Conservation (phyloP, 1,140 invertebrate species). For the Neoseiulus cucumeris region DNA sequence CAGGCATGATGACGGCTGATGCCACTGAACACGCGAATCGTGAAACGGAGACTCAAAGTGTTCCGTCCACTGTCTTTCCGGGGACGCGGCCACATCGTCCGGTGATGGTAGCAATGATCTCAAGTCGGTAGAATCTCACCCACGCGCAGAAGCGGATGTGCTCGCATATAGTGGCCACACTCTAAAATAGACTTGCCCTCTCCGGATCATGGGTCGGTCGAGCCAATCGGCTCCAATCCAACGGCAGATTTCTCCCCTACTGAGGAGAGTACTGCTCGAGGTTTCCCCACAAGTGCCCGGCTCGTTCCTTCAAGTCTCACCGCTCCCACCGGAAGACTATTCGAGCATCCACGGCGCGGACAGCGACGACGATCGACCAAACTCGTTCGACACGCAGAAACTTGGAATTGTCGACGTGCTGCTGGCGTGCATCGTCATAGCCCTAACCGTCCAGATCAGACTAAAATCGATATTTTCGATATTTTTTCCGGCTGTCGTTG, state of each 20-base stretch:
- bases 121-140: slow-evolving; percentile 71
- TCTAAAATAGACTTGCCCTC: slow-evolving; percentile 70
- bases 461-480: too few species aligned
- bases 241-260: slow-evolving; percentile 58
- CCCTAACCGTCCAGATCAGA: slow-evolving; percentile 65
- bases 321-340: slow-evolving; percentile 55
- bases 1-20: neutral
- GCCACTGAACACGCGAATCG: slow-evolving; percentile 58
- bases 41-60: slow-evolving; percentile 79
- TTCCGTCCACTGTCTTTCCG: slow-evolving; percentile 74
- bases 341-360: slow-evolving; percentile 35
- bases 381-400: slow-evolving; percentile 37
- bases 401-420: slow-evolving; percentile 57
- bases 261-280: slow-evolving; percentile 61
- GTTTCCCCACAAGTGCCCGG: slow-evolving; percentile 38
- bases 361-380: slow-evolving; percentile 26
- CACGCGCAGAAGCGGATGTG: slow-evolving; percentile 87
- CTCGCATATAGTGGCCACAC: slow-evolving; percentile 77
- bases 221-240: slow-evolving; percentile 71
- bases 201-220: slow-evolving; percentile 76
- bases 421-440: slow-evolving; percentile 62
- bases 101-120: slow-evolving; percentile 40
- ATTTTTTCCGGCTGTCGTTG: too few species aligned
- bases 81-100: slow-evolving; percentile 25
- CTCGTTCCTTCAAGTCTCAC: slow-evolving; percentile 41